Evolutionary conservation across 1,140 invertebrate species (phyloP).

Genomic region (Maniola jurtina): DNA sequence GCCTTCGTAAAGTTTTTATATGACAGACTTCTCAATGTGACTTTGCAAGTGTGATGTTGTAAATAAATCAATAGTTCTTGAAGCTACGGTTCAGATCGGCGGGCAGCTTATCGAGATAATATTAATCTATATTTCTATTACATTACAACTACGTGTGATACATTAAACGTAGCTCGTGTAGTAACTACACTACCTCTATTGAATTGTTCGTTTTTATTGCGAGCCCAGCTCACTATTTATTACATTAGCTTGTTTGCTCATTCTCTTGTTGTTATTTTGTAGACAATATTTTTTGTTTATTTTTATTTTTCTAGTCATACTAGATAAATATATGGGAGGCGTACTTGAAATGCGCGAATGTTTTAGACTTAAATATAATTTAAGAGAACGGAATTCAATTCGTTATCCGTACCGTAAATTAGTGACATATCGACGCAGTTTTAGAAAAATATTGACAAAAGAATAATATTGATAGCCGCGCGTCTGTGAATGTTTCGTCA

Average conservation of each 20-base stretch:
- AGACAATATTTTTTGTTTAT: constrained; percentile 46
- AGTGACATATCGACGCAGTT: constrained; percentile 65
- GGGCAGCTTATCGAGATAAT: constrained; percentile 30
- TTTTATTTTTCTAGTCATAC: constrained; percentile 59
- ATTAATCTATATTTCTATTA: constrained; percentile 51
- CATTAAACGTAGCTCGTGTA: constrained; percentile 61
- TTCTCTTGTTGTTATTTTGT: constrained; percentile 53
- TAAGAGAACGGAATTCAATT: constrained; percentile 48
- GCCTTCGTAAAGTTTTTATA: constrained; percentile 71
- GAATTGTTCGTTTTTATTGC: constrained; percentile 50
- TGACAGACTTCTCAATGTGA: constrained; percentile 70
- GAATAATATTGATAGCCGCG: constrained; percentile 23
- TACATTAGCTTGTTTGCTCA: constrained; percentile 69
- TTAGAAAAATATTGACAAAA: constrained; percentile 52
- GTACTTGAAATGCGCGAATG: constrained; percentile 32
- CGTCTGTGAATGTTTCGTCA: constrained; percentile 40
- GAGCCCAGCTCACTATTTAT: constrained; percentile 65
- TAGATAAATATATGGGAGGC: constrained; percentile 51
- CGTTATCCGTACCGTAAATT: constrained; percentile 59
- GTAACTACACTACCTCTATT: constrained; percentile 74
- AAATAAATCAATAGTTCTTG: constrained; percentile 51
- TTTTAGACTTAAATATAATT: constrained; percentile 48
- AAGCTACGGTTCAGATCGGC: constrained; percentile 23
- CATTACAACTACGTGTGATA: constrained; percentile 58
- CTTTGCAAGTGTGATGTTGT: constrained; percentile 74